Evolutionary conservation across 2,797 vertebrate genomes (phyloP).

Genomic region (Epinephelus malabaricus): DNA sequence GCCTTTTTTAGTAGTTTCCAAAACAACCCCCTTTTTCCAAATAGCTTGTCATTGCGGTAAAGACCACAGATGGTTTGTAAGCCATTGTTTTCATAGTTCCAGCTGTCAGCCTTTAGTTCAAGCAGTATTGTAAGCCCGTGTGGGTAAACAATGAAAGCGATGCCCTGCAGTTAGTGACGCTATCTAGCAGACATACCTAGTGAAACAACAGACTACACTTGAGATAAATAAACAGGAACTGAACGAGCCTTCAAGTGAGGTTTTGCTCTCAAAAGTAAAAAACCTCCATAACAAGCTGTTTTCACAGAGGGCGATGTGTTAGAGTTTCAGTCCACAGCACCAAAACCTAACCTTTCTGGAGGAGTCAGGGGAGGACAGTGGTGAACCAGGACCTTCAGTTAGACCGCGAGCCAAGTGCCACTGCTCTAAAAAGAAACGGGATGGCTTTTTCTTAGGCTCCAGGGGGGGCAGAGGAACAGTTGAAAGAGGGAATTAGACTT

Average conservation of each 20-base stretch:
- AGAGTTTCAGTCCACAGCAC: slow-evolving; percentile 31
- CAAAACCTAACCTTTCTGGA: slow-evolving; percentile 89
- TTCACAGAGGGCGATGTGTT: slow-evolving; percentile 13
- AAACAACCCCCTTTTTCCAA: slow-evolving; percentile 17
- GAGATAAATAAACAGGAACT: slow-evolving; percentile 17
- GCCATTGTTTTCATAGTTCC: slow-evolving; percentile 39
- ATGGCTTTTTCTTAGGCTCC: slow-evolving; percentile 92
- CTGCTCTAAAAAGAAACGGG: slow-evolving; percentile 93
- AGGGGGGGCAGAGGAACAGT: slow-evolving; percentile 59
- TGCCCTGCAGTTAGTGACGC: slow-evolving; percentile 24
- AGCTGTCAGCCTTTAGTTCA: slow-evolving; percentile 42
- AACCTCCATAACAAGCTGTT: slow-evolving; percentile 2
- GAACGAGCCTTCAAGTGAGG: not conserved
- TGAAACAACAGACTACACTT: slow-evolving; percentile 22
- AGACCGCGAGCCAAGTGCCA: slow-evolving; percentile 89
- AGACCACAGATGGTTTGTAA: slow-evolving; percentile 15
- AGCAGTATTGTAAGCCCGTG: slow-evolving; percentile 22
- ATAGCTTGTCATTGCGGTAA: slow-evolving; percentile 23
- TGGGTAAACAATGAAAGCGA: slow-evolving; percentile 31
- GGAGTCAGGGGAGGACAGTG: slow-evolving; percentile 87
- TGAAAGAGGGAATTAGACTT: slow-evolving; percentile 52
- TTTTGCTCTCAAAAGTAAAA: not conserved
- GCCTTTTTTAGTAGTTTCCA: slow-evolving; percentile 12
- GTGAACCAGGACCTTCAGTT: slow-evolving; percentile 76
- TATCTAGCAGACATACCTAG: slow-evolving; percentile 11